Base-by-base conservation (phyloP, 2,113 vertebrate genomes). In the Catagonus wagneri region DNA sequence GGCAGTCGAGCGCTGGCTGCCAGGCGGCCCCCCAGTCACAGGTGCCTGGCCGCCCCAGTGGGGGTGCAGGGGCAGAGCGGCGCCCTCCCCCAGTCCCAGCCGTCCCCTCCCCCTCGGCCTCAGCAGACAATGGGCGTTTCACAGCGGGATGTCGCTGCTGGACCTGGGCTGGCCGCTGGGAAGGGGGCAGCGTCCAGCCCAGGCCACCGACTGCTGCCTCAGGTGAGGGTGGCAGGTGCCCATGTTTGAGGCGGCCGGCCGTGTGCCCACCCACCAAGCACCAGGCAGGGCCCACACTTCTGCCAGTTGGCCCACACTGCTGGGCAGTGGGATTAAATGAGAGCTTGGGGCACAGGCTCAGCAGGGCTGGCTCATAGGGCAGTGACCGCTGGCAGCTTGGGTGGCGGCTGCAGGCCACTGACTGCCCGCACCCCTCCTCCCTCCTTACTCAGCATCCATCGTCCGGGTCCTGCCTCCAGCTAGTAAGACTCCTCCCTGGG, bases 101-200 rank as follows among this genome's bases (percentile, higher is more conserved):
- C 34, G 8, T 50, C 32, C 83, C 93, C 68, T 79, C 85, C 71
- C 69, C 36, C 76, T 78, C 32, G 25, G 68, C 39, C 79, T 61
- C 10, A 5, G 68, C 58, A 72, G 89, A 96, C 72, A 91, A 94
- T 69, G 66, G 66, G 92, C 17, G 4, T 58, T 58, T 92, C 80
- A 84, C 56, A 29, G 80, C 58, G 29, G 90, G 78, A 61, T 10
- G 25, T 27, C 17, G 44, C 80, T 74, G 90, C 81, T 96, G 76
- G 72, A 60, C 61, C 8, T 0, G 1, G 34, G 92, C 80, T 50
- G 74, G 81, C 58, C 15, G 7, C 80, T 7, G 50, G 81, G 50
- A 65, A n/a, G 34, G 61, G 84, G 56, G 61, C 23, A 7, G 22
- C 3, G 0, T 54, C 27, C 36, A 34, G 54, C 78, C 36, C 34